Conservation (phyloP, 2,797 vertebrate species). For the Carcharodon carcharias region DNA sequence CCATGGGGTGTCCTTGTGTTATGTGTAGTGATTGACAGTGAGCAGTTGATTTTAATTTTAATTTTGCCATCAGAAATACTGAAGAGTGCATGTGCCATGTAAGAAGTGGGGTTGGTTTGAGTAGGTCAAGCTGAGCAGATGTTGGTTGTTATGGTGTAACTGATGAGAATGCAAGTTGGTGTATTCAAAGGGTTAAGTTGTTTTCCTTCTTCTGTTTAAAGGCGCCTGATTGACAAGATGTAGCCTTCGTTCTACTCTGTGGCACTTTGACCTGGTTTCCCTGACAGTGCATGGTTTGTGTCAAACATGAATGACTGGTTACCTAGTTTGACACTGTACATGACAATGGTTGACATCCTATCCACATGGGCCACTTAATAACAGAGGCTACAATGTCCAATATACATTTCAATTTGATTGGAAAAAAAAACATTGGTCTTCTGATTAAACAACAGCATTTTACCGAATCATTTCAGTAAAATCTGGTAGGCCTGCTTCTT, state of each 20-base stretch:
- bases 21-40: neutral
- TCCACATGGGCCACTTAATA: neutral
- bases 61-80: neutral
- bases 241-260: neutral
- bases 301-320: neutral
- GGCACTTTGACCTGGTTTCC: neutral
- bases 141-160: constrained; percentile 11
- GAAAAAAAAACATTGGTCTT: neutral
- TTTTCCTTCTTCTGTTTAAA: neutral
- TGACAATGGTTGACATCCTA: neutral
- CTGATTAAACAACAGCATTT: neutral
- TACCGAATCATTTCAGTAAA: neutral
- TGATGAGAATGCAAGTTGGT: neutral
- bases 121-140: neutral
- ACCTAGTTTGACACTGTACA: constrained; percentile 24
- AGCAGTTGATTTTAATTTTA: neutral
- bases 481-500: neutral
- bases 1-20: neutral
- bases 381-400: neutral
- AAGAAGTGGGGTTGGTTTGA: neutral
- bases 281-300: neutral
- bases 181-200: neutral
- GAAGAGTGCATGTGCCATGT: too few relatives aligned
- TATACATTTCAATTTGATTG: neutral
- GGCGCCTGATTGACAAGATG: neutral